Percentiles rank a stretch among this genome's conserved stretches.
phyloP scores from a whole-genome alignment of 2,888 invertebrate species.

The Nineta flava region DNA sequence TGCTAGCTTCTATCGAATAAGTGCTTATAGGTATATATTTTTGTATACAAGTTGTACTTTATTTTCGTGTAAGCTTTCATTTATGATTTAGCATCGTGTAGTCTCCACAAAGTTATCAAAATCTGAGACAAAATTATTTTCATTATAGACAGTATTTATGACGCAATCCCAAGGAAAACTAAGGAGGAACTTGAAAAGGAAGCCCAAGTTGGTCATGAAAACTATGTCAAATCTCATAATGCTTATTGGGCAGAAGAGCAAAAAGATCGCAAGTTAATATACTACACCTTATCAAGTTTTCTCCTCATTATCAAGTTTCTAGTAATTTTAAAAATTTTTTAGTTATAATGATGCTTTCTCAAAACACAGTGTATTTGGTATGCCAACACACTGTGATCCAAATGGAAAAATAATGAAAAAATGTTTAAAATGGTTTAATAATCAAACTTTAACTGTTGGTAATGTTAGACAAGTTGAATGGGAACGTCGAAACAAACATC shows the following conservation, averaged over 20 bases:
- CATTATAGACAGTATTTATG: too few relatives aligned
- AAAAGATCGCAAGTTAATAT: constrained; percentile 23
- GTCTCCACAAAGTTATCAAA: too few relatives aligned
- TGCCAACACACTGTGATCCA: constrained; percentile 28
- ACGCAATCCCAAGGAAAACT: too few relatives aligned
- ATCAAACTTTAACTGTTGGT: constrained; percentile 21
- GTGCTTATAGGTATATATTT: too few relatives aligned
- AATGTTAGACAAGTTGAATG: constrained; percentile 30
- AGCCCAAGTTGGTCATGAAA: constrained; percentile 25
- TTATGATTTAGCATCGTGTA: too few relatives aligned
- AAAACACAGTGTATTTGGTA: constrained; percentile 30
- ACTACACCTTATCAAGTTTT: background rate
- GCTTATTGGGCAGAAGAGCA: constrained; percentile 30
- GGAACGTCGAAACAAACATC: constrained; percentile 23
- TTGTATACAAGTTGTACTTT: too few relatives aligned
- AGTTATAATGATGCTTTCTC: constrained; percentile 27
- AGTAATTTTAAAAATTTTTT: background rate
- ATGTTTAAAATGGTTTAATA: constrained; percentile 28
- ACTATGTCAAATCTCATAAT: constrained; percentile 31
- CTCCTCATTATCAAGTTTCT: background rate
- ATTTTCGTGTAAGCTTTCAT: too few relatives aligned
- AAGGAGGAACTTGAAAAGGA: background rate
- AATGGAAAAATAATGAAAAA: constrained; percentile 31
- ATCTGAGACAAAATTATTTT: too few relatives aligned
- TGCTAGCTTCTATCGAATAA: too few relatives aligned